A percentile compares a stretch with the other conserved stretches of the same genome.
Conservation (phyloP, 2,797 vertebrate genomes). For the Phoeniculus purpureus region DNA sequence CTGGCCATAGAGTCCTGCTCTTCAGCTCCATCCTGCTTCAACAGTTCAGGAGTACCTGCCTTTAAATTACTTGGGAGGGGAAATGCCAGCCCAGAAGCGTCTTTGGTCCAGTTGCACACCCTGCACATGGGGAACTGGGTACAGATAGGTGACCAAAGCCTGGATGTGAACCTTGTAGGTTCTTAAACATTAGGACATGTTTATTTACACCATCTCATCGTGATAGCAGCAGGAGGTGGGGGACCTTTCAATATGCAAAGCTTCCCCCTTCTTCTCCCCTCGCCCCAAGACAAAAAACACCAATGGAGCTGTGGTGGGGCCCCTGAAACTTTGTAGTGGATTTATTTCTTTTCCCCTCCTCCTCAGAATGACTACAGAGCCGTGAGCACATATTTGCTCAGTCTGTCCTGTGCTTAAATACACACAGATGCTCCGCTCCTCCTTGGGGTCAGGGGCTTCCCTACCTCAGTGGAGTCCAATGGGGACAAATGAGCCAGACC, state of each 20-base stretch:
- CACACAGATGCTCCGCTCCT: background rate
- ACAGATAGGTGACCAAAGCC: background rate
- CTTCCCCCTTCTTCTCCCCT: background rate
- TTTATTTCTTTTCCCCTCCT: background rate
- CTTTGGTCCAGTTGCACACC: background rate
- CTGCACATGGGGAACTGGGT: rapidly evolving
- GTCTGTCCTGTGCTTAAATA: background rate
- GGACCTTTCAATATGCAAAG: rapidly evolving
- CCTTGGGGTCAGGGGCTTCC: background rate
- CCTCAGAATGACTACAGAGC: background rate
- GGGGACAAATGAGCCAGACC: background rate
- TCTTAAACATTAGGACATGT: background rate
- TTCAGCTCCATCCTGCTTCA: background rate
- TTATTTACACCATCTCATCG: background rate
- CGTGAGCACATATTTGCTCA: background rate
- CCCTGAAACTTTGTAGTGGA: background rate
- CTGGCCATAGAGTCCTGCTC: background rate
- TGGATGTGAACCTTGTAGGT: rapidly evolving
- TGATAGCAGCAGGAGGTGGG: background rate
- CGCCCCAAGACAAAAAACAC: background rate
- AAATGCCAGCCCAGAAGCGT: background rate
- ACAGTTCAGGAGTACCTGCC: background rate
- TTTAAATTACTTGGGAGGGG: background rate
- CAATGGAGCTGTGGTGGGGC: background rate
- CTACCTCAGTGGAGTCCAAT: rapidly evolving